Evolutionary conservation across 2,888 invertebrate species (phyloP).

Genomic region (Agrochola litura): DNA sequence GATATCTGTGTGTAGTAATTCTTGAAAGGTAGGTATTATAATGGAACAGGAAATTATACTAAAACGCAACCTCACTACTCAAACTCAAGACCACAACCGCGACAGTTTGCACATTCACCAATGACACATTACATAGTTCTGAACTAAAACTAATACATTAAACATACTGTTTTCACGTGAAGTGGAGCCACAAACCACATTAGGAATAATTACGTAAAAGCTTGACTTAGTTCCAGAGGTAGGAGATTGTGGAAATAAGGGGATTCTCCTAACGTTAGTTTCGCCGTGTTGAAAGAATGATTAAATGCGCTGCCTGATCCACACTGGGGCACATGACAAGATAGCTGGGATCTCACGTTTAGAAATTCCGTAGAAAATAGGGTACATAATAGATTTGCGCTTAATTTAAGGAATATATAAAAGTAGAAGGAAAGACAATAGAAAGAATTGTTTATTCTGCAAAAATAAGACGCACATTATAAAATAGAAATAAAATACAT

Average conservation of each 20-base stretch:
- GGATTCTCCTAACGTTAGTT: constrained; percentile 8
- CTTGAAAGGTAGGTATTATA: background rate
- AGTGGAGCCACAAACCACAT: constrained; percentile 28
- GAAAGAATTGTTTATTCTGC: background rate
- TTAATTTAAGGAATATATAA: background rate
- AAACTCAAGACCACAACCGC: background rate
- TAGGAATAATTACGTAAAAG: constrained; percentile 43
- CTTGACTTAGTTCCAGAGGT: constrained; percentile 14
- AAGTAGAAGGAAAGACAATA: background rate
- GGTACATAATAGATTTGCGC: background rate
- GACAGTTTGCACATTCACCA: constrained; percentile 1
- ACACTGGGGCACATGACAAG: background rate
- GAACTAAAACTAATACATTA: constrained; percentile 38
- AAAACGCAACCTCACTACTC: background rate
- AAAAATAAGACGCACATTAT: background rate
- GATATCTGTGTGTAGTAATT: background rate
- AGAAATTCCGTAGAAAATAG: constrained; percentile 3
- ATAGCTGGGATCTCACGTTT: background rate
- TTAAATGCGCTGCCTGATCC: constrained; percentile 12
- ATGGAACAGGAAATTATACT: background rate
- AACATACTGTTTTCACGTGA: constrained; percentile 14
- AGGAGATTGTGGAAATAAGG: background rate
- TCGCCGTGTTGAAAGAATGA: constrained; percentile 21
- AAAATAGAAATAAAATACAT: background rate
- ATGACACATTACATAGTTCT: background rate